A percentile compares a stretch with the other conserved stretches of the same genome.
phyloP scores from a whole-genome alignment of 2,888 invertebrate species.

The Cryptosula pallasiana region DNA sequence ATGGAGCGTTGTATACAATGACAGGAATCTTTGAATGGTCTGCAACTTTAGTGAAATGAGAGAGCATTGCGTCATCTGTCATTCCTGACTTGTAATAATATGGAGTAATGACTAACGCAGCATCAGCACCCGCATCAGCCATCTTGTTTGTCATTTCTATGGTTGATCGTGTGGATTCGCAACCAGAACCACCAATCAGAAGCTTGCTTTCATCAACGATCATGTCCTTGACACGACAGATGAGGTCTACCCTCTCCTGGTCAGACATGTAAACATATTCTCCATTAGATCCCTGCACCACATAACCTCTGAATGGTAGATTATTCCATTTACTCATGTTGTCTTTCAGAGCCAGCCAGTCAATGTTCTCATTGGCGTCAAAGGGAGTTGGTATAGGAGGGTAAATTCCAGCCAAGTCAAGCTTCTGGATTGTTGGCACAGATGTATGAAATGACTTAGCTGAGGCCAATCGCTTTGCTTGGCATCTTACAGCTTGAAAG shows the following conservation, averaged over 20 bases:
- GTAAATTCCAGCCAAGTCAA: conserved; percentile 56
- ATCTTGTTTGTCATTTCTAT: conserved; percentile 55
- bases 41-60: conserved; percentile 56
- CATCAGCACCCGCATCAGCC: conserved; percentile 58
- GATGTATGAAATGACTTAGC: not conserved
- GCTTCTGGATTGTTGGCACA: not conserved
- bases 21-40: conserved; percentile 57
- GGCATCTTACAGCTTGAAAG: not conserved
- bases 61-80: conserved; percentile 49
- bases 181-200: conserved; percentile 59
- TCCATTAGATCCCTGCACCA: conserved; percentile 60
- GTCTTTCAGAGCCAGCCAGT: conserved; percentile 52
- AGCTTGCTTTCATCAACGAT: conserved; percentile 43
- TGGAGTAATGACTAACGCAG: conserved; percentile 58
- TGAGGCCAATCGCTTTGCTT: not conserved
- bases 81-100: conserved; percentile 58
- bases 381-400: conserved; percentile 60
- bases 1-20: conserved; percentile 59
- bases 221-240: conserved; percentile 50
- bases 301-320: conserved; percentile 57
- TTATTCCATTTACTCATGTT: conserved; percentile 57
- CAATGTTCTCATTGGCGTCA: conserved; percentile 53
- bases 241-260: conserved; percentile 56
- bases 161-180: conserved; percentile 58
- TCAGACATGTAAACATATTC: conserved; percentile 56